These are phyloP conservation scores for Okapia johnstoni DNA, from an alignment of 2,113 vertebrate genomes.

Conservation along the genomic window DNA sequence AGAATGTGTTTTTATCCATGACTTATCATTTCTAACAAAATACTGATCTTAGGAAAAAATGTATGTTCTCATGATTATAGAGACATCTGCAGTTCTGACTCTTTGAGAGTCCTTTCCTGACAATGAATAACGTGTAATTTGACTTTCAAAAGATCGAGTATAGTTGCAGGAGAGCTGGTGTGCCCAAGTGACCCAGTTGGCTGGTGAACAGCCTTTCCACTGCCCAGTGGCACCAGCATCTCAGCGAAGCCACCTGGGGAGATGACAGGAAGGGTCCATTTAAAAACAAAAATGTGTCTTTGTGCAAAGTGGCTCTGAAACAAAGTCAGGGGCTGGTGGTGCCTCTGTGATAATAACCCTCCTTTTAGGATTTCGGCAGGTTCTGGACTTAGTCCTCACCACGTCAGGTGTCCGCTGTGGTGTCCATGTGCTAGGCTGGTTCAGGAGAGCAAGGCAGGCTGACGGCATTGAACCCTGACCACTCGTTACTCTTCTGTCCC, in stretches of 20 bases:
- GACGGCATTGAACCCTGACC: neutral
- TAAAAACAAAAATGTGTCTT: neutral
- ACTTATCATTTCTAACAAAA: neutral
- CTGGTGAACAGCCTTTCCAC: neutral
- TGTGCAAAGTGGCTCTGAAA: neutral
- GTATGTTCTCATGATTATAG: neutral
- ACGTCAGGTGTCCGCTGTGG: accelerated
- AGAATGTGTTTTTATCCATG: neutral
- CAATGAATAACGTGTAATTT: neutral
- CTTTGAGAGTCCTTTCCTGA: neutral
- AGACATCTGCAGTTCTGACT: neutral
- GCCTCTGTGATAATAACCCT: neutral
- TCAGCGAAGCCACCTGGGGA: neutral
- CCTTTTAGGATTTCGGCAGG: neutral
- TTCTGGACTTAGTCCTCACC: neutral
- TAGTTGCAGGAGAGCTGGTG: neutral
- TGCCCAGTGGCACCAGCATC: neutral
- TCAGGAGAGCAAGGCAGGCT: neutral
- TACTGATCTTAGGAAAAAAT: neutral
- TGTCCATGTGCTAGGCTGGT: neutral
- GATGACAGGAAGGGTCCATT: neutral
- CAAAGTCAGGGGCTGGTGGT: neutral
- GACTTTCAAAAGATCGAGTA: neutral
- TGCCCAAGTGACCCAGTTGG: neutral
- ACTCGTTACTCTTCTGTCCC: neutral